Percentiles rank a stretch among this genome's conserved stretches.
Conservation (phyloP, 2,797 vertebrate species). For the Delichon dasypus region DNA sequence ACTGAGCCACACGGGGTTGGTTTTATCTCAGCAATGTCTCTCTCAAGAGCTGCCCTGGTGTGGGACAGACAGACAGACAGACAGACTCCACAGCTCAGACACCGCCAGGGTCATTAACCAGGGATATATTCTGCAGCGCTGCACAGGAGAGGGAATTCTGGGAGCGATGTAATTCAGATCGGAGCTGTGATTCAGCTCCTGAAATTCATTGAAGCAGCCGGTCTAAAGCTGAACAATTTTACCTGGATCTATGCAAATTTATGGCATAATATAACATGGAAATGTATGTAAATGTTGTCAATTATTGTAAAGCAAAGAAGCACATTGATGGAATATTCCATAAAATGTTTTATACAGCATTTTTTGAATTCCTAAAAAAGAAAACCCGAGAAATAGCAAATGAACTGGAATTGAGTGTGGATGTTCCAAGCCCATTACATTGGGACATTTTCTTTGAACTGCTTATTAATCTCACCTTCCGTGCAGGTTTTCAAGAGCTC, state of each 20-base stretch:
- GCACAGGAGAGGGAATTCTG: background rate
- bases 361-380: constrained; percentile 24
- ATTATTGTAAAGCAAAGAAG: constrained; percentile 73
- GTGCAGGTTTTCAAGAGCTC: constrained; percentile 45
- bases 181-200: background rate
- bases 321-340: constrained; percentile 40
- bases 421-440: constrained; percentile 38
- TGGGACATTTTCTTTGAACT: constrained; percentile 67
- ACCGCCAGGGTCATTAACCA: accelerated
- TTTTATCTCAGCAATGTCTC: accelerated
- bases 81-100: background rate
- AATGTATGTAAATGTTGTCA: constrained; percentile 77
- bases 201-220: background rate
- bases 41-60: accelerated
- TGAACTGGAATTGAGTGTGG: constrained; percentile 57
- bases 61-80: background rate
- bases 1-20: accelerated
- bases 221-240: constrained; percentile 35
- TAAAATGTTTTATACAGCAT: constrained; percentile 39
- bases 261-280: constrained; percentile 71
- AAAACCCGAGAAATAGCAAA: constrained; percentile 44
- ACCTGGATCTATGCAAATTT: constrained; percentile 70
- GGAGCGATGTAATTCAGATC: background rate
- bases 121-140: background rate
- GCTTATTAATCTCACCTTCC: constrained; percentile 74